Evolutionary conservation across 1,140 invertebrate species (phyloP).

Genomic region (Bacillus rossius): DNA sequence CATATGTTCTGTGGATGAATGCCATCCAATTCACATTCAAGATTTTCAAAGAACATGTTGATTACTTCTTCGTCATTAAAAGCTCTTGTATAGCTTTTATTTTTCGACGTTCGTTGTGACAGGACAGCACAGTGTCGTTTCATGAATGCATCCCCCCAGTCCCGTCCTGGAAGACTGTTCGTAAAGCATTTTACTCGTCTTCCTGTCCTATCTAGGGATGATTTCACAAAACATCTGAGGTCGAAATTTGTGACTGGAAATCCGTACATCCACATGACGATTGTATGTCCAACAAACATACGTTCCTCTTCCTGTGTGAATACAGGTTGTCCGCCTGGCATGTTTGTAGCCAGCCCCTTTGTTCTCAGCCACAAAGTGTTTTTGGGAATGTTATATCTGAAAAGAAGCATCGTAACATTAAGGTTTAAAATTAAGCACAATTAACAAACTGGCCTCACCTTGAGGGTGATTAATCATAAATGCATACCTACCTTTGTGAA

Average conservation of each 20-base stretch:
- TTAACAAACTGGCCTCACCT: no score
- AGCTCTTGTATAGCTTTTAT: constrained; percentile 18
- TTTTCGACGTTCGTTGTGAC: constrained; percentile 16
- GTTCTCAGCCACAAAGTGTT: no score
- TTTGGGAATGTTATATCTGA: no score
- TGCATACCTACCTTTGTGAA: no score
- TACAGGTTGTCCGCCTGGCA: no score
- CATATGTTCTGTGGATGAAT: constrained; percentile 26
- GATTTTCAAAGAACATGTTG: constrained; percentile 19
- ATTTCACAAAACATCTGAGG: constrained; percentile 15
- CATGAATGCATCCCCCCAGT: constrained; percentile 1
- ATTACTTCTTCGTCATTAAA: constrained; percentile 14
- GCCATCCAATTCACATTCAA: constrained; percentile 15
- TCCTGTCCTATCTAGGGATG: constrained; percentile 9
- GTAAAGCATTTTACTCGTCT: constrained; percentile 9
- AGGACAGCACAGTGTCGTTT: constrained; percentile 14
- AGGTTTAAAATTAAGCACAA: no score
- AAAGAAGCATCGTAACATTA: no score
- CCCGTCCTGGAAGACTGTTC: neutral
- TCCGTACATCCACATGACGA: constrained; percentile 6
- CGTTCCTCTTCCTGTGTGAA: no score
- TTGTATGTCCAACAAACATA: no score
- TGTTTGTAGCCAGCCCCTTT: no score
- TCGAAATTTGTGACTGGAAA: constrained; percentile 11
- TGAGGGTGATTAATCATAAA: no score